Conservation (phyloP, 1,140 invertebrate species). For the Lucilia cuprina region DNA sequence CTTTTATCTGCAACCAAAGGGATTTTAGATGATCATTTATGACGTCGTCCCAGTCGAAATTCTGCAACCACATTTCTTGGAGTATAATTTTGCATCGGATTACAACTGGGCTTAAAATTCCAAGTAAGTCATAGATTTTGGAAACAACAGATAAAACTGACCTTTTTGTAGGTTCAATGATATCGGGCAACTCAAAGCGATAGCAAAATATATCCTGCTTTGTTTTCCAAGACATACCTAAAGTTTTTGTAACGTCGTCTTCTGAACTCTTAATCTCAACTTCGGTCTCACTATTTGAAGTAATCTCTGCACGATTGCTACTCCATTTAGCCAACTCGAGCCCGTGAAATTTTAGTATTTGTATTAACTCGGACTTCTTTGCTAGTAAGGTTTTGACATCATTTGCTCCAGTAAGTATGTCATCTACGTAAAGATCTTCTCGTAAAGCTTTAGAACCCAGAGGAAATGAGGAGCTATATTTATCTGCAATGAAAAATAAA, state of each 20-base stretch:
- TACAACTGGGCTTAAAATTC: constrained; percentile 14
- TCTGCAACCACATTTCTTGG: constrained; percentile 25
- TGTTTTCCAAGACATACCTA: constrained; percentile 33
- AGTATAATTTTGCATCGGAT: constrained; percentile 31
- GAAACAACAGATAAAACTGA: constrained; percentile 20
- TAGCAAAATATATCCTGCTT: constrained; percentile 9
- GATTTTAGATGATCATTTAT: background rate
- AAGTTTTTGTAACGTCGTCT: constrained; percentile 16
- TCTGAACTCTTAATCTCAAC: background rate
- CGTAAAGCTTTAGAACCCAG: background rate
- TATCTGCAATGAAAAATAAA: constrained; percentile 18
- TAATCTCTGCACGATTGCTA: background rate
- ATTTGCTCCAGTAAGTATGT: constrained; percentile 24
- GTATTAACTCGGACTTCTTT: background rate
- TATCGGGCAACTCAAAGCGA: background rate
- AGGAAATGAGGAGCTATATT: background rate
- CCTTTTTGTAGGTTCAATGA: background rate
- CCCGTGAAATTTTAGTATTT: background rate
- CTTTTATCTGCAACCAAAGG: constrained; percentile 3
- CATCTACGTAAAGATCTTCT: constrained; percentile 1
- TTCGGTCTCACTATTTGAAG: background rate
- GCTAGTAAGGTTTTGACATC: no score
- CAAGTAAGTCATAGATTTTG: constrained; percentile 23
- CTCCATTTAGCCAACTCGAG: constrained; percentile 27
- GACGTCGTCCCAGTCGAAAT: constrained; percentile 19